phyloP scores from a whole-genome alignment of 2,113 vertebrate species.

The Onychostruthus taczanowskii region DNA sequence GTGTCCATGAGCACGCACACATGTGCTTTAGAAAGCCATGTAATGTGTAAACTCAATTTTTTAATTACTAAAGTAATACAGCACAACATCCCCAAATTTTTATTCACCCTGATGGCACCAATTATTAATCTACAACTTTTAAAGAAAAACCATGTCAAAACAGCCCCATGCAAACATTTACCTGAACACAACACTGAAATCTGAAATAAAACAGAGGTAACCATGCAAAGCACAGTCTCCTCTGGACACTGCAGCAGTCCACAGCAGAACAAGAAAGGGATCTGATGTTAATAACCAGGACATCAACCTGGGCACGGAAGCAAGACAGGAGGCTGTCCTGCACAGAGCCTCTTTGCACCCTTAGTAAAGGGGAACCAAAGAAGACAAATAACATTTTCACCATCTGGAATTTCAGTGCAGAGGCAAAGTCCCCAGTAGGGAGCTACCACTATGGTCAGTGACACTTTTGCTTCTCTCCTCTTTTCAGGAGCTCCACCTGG shows the following conservation, averaged over 20 bases:
- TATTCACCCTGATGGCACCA: background rate
- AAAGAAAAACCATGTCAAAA: background rate
- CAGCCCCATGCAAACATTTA: background rate
- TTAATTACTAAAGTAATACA: background rate
- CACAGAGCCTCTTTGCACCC: background rate
- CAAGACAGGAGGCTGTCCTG: background rate
- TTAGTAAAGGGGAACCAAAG: background rate
- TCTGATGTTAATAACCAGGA: background rate
- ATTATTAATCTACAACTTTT: background rate
- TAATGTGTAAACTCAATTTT: background rate
- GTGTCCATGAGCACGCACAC: background rate
- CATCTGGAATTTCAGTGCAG: background rate
- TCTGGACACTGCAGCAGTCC: background rate
- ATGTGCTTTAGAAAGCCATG: background rate
- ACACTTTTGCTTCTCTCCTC: background rate
- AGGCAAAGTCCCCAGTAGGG: background rate
- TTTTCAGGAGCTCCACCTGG: background rate
- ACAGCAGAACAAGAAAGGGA: no score
- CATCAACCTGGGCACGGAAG: background rate
- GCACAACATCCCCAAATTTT: background rate
- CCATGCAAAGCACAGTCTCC: background rate
- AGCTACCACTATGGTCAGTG: background rate
- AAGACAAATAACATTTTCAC: background rate
- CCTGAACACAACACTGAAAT: background rate
- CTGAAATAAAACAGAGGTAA: background rate